Base-by-base conservation (phyloP, 2,888 invertebrate genomes). In the Tuta absoluta region DNA sequence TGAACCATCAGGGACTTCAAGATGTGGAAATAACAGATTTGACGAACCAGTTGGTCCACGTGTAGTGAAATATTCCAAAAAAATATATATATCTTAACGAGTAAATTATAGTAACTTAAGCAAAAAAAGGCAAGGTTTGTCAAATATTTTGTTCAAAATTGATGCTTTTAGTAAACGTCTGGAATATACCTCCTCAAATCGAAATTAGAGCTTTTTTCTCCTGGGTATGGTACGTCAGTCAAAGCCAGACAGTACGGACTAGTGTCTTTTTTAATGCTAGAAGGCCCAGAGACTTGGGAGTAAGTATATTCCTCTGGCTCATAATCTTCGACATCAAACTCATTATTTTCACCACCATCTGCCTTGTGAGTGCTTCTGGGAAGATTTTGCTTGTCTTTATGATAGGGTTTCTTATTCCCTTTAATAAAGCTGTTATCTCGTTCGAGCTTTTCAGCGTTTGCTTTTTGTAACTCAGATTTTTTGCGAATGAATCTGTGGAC, bases 221-320 rank as follows among this genome's bases (percentile, higher is more conserved):
- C 87, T 1, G 88, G 88, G 66, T 89, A 89, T 1, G 79, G 82
- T 0, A 90, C 86, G 67, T 91, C 89, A 8, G 88, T 87, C 0
- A 89, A 68, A 1, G 88, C 78, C 66, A 91, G 68, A 63, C 86
- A 90, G 68, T 65, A 88, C 0, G 80, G 85, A 33, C 33, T 5
- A 8, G 33, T 33, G 4, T 33, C 33, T 10, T 33, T 33, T 33
- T 33, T 8, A 33, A 33, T 33, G 10, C 1, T 33, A 3, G 8
- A 33, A 33, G 33, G 8, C 33, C 4, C 7, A 1, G 33, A 33
- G 33, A 33, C 33, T 33, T 33, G 4, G 1, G 33, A 33, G 33
- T 33, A 33, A 5, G 8, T 10, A 33, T 33, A 33, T 23, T 65
- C 48, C 19, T 61, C 91, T 89, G 73, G 41, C 67, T 71, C 65